A percentile compares a stretch with the other conserved stretches of the same genome.
Evolutionary conservation across 2,113 vertebrate genomes (phyloP).

Genomic region (Symphodus melops): DNA sequence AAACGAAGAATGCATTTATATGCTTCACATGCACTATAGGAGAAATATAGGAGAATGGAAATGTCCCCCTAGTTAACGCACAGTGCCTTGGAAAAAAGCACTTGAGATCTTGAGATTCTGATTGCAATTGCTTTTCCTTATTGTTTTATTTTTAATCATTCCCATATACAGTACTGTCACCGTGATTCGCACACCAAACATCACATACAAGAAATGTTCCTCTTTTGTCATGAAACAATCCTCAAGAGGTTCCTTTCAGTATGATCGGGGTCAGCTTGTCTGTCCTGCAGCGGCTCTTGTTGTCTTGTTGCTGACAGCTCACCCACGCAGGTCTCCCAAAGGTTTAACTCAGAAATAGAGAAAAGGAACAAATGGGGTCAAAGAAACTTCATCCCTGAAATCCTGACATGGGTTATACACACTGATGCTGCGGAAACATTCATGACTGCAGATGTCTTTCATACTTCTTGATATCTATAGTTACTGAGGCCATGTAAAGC

Average conservation of each 20-base stretch:
- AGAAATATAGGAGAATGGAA: background rate
- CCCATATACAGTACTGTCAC: conserved; percentile 9
- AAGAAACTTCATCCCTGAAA: conserved; percentile 8
- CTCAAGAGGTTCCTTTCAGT: conserved; percentile 34
- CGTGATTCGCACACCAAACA: conserved; percentile 5
- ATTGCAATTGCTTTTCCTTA: background rate
- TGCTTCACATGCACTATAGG: background rate
- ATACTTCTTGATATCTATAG: background rate
- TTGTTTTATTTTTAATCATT: conserved; percentile 24
- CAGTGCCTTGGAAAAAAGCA: background rate
- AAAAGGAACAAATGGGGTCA: conserved; percentile 5
- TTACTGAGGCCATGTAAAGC: background rate
- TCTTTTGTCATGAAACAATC: conserved; percentile 11
- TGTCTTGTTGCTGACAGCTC: conserved; percentile 67
- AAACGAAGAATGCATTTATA: background rate
- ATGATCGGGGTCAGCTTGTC: conserved; percentile 51
- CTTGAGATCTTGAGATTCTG: background rate
- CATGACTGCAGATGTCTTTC: background rate
- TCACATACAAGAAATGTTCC: conserved; percentile 19
- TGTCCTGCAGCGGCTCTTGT: conserved; percentile 24
- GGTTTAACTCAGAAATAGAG: conserved; percentile 50
- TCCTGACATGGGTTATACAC: background rate
- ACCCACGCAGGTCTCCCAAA: conserved; percentile 61
- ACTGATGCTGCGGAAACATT: background rate
- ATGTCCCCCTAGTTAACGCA: background rate